These are phyloP conservation scores for Heliangelus exortis DNA, from an alignment of 2,797 vertebrate genomes.

Conservation along the genomic window DNA sequence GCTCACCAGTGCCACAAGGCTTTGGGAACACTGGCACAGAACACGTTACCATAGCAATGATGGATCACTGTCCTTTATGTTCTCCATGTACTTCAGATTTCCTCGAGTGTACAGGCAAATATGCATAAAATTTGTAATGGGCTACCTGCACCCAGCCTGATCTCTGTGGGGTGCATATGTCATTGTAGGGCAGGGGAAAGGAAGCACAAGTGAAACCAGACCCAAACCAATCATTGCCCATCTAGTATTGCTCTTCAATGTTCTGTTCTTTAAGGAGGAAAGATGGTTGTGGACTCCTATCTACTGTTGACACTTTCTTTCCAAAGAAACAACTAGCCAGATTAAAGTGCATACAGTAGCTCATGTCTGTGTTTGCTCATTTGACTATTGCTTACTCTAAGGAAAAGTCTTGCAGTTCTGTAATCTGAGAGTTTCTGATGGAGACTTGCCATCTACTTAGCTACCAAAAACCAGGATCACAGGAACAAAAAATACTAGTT, in stretches of 20 bases:
- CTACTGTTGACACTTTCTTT: not conserved
- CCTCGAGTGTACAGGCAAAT: rapidly evolving
- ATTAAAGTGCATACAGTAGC: not conserved
- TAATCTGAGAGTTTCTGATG: not conserved
- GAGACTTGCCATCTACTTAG: not conserved
- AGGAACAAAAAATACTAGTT: not conserved
- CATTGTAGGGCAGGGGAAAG: not conserved
- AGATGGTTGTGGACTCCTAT: not conserved
- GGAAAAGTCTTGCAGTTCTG: not conserved
- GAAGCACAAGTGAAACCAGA: not conserved
- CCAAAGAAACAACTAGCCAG: not conserved
- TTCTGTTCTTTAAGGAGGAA: not conserved
- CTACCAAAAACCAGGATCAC: not conserved
- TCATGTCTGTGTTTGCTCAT: not conserved
- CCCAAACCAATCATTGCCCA: not conserved
- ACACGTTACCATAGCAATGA: not conserved
- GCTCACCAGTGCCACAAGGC: not conserved
- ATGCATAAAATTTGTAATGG: not conserved
- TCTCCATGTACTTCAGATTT: not conserved
- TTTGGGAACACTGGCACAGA: not conserved
- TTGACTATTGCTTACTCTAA: not conserved
- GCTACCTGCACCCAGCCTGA: not conserved
- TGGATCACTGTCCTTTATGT: not conserved
- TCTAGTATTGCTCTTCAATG: not conserved
- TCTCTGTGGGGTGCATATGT: not conserved